Evolutionary conservation across 2,888 invertebrate species (phyloP), one percentile per base, ranked within the genome.

Genomic region (Melangyna quadrimaculata): DNA sequence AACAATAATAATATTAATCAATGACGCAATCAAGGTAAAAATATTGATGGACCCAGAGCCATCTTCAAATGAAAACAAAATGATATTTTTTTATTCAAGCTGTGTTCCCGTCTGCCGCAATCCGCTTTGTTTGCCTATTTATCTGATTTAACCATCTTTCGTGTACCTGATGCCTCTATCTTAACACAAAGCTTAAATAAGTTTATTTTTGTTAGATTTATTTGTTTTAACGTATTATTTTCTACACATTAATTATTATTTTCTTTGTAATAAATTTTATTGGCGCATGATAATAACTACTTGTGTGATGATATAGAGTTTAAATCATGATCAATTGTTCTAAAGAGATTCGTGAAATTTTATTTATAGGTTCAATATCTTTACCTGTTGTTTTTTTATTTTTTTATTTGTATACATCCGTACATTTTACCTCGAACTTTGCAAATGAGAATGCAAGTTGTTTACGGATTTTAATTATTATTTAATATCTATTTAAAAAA

Each of bases 321-420:
- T 79, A 45, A 84, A 43, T 79, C 67, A 79, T 75, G 79, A 84
- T 45, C 83, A 67, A 79, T 84, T 84, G 75, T 84, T 79, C 53
- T 61, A 14, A n/a, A 22, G 17, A 40, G 35, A 67, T 53, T 79
- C 79, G 71, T 84, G 84, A 84, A 75, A n/a, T n/a, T 71, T 45
- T 79, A 29, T 65, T 71, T 79, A 43, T 79, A 61, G 57, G 61
- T 43, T 57, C 29, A n/a, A n/a, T 57, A 35, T 59, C n/a, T 29
- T 24, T 57, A 27, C 22, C n/a, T 45, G 24, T 45, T 35, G 55
- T 65, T 43, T 55, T 63, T 40, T n/a, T n/a, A n/a, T n/a, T n/a
- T n/a, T n/a, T n/a, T n/a, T n/a, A n/a, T n/a, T n/a, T n/a, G n/a
- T n/a, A n/a, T 40, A 37, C 51, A 61, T 24, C 37, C 37, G 61